Percentiles rank a stretch among this genome's conserved stretches.
These are phyloP conservation scores for Torymus tubicola DNA, from an alignment of 2,888 invertebrate species.

Conservation along the genomic window DNA sequence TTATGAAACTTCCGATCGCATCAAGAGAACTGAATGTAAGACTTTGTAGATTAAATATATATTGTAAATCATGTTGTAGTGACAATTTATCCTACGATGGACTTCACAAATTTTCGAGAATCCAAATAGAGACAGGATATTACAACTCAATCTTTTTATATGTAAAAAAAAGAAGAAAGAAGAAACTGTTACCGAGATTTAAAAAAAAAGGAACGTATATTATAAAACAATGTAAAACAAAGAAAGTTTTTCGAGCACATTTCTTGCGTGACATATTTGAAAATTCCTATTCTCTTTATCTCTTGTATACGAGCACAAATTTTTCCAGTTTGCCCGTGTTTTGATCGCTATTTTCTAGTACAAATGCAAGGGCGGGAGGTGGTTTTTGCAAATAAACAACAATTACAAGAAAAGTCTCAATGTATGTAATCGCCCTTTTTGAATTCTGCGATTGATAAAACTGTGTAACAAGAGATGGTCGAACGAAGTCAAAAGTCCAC, in stretches of 20 bases:
- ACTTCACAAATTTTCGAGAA: constrained; percentile 22
- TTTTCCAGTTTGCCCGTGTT: constrained; percentile 34
- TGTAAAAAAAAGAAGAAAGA: constrained; percentile 14
- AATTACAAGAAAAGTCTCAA: constrained; percentile 26
- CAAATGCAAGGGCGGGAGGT: constrained; percentile 22
- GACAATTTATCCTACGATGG: constrained; percentile 23
- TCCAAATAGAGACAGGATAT: constrained; percentile 2
- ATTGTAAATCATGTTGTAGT: constrained; percentile 50
- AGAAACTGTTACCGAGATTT: constrained; percentile 34
- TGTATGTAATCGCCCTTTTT: constrained; percentile 40
- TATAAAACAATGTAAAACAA: constrained; percentile 17
- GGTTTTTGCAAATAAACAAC: constrained; percentile 14
- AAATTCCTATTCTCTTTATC: constrained; percentile 28
- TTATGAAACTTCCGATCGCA: constrained; percentile 30
- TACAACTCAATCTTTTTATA: constrained; percentile 39
- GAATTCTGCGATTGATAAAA: constrained; percentile 24
- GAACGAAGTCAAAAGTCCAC: constrained; percentile 29
- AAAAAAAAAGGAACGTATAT: constrained; percentile 12
- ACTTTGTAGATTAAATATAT: constrained; percentile 42
- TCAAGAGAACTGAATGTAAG: constrained; percentile 34
- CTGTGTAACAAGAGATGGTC: constrained; percentile 18
- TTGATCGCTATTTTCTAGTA: constrained; percentile 49
- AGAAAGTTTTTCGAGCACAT: constrained; percentile 29
- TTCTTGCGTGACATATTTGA: constrained; percentile 16
- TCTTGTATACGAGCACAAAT: constrained; percentile 47